Evolutionary conservation across 2,113 vertebrate genomes (phyloP), one percentile per base, ranked within the genome.

Genomic region (Polypterus bichir): DNA sequence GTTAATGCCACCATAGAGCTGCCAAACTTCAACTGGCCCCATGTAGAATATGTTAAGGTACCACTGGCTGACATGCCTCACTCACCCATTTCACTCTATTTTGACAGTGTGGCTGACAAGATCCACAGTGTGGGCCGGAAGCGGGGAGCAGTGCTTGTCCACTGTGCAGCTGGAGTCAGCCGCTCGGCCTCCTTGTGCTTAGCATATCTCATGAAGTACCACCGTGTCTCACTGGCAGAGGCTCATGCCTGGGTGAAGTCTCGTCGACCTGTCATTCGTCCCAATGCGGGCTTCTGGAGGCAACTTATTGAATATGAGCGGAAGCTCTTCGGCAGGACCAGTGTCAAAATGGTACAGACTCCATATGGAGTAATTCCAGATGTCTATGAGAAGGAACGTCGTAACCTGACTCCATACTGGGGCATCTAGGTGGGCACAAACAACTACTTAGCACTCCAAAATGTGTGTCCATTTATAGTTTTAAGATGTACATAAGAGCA

Each of bases 141-240:
- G 73, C 90, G 92, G 1, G 94, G 94, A 0, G 91, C 91, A 1
- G 86, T 96, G 10, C 62, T 98, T 71, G 94, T 98, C 73, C 95
- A 98, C 72, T 98, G 95, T 7, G 95, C 94, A 0, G 95, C 95
- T 0, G 95, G 95, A 0, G 94, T 98, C 62, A 98, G 95, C 85
- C 81, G 95, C 59, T 98, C 95, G 0, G 93, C 95, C 72, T 95
- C 95, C 0, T 89, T 98, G 68, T 97, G 94, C 74, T 88, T 98
- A 27, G 95, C 93, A 3, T 98, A 97, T 83, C 92, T 98, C 79
- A 98, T 98, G 95, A 97, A 97, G 68, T 91, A 92, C 75, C 92
- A 98, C 74, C 89, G 88, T 0, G 88, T 93, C 62, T 90, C 88
- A 60, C 85, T 98, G 73, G 83, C 91, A 0, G 95, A 98, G 74